Base-by-base conservation (phyloP, 2,113 vertebrate genomes). In the Dasyornis broadbenti region DNA sequence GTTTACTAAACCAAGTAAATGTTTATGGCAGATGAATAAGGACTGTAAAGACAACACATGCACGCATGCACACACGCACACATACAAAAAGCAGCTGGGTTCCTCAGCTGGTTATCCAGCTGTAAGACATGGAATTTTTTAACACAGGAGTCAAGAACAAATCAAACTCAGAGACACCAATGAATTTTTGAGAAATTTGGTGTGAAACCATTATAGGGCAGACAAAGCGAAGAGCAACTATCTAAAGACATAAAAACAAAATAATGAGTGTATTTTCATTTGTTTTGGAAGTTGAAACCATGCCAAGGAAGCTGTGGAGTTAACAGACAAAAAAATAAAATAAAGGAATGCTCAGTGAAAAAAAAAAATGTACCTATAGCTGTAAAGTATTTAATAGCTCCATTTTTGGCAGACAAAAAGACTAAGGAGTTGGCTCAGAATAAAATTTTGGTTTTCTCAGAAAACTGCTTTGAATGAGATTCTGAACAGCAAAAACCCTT, bases 311-410 rank as follows among this genome's bases (percentile, higher is more conserved):
- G 13, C 31, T 56, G 10, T 39, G 16, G 27, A 40, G 6, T 71
- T 60, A 64, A 59, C 17, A 79, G 13, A 37, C 2, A 27, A 44
- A 40, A 33, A 33, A 39, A 45, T 26, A 7, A 27, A 8, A 0
- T 11, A 20, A 47, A 52, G 13, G 20, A 47, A 33, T 50, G 8
- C 3, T 63, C 9, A 33, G 12, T 26, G 11, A 56, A 77, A 65
- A 76, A 65, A 47, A 56, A 10, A 50, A 64, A 64, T n/a, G n/a
- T 21, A 39, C 0, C 0, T 23, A 9, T 4, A 30, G 8, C 5
- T 52, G 13, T 49, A 15, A 64, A 39, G 7, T 30, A 44, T 61
- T 42, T 10, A 2, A 6, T 7, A 78, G 8, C 18, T 47, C 6
- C 8, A 15, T 52, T 78, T 94, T 57, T 66, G 54, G 15, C 39